phyloP scores from a whole-genome alignment of 2,113 vertebrate genomes.

The Phalacrocorax brasilianus region DNA sequence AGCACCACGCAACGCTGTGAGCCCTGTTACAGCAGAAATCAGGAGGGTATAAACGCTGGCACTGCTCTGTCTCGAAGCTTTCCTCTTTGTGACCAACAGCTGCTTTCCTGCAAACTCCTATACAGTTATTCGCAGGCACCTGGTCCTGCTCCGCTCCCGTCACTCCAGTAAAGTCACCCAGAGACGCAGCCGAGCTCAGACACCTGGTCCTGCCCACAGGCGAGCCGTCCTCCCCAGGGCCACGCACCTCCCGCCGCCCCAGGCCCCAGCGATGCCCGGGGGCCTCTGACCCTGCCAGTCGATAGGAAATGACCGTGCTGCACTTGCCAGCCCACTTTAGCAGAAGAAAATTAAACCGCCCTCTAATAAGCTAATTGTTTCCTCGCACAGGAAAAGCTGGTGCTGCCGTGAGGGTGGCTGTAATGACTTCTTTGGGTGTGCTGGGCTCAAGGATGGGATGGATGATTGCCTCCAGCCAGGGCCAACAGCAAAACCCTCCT shows the following conservation, averaged over 20 bases:
- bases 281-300: not conserved
- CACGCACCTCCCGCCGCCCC: fast-evolving
- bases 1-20: fast-evolving
- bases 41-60: not conserved
- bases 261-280: not conserved
- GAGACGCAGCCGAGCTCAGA: fast-evolving
- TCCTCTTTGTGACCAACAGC: not conserved
- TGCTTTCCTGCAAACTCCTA: not conserved
- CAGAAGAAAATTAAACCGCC: not conserved
- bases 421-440: not conserved
- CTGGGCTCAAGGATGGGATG: fast-evolving
- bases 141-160: not conserved
- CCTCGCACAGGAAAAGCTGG: constrained; percentile 32
- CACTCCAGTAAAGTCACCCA: not conserved
- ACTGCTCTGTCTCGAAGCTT: fast-evolving
- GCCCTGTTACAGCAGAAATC: not conserved
- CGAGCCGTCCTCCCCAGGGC: not conserved
- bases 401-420: not conserved
- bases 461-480: not conserved
- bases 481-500: not conserved
- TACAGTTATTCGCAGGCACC: not conserved
- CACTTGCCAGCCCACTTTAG: not conserved
- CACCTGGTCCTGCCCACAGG: not conserved
- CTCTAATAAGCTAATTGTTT: constrained; percentile 33
- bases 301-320: constrained; percentile 35